phyloP scores from a whole-genome alignment of 2,888 invertebrate genomes.

The Neoaliturus tenellus region DNA sequence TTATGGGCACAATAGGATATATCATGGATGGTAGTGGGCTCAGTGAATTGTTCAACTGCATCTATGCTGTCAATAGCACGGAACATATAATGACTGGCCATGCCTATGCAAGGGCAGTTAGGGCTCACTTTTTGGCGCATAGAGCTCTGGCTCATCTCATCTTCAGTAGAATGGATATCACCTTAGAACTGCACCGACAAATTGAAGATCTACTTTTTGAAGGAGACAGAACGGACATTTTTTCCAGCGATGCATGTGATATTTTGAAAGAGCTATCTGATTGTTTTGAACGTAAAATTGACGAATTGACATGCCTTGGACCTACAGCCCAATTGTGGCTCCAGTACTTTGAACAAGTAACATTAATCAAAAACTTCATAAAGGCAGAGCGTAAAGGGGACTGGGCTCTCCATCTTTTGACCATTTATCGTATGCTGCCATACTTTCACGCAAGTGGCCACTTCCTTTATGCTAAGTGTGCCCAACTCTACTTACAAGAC shows the following conservation, averaged over 20 bases:
- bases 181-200: neutral
- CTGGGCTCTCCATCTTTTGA: slow-evolving; percentile 68
- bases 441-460: neutral
- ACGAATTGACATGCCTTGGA: too few species aligned
- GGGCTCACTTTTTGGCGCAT: neutral
- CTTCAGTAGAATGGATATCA: neutral
- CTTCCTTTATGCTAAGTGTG: neutral
- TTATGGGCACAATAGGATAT: neutral
- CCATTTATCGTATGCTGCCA: slow-evolving; percentile 68
- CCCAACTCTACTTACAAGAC: neutral
- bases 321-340: neutral
- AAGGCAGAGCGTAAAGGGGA: slow-evolving; percentile 62
- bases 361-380: neutral
- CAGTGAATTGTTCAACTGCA: neutral
- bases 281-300: neutral
- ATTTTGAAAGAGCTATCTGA: neutral
- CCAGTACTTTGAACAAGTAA: neutral
- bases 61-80: neutral
- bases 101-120: neutral
- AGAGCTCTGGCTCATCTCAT: neutral
- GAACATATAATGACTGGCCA: neutral
- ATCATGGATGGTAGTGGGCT: neutral
- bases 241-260: neutral
- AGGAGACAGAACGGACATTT: neutral
- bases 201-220: neutral